A percentile compares a stretch with the other conserved stretches of the same genome.
Conservation (phyloP, 2,888 invertebrate genomes). For the Arctia plantaginis region DNA sequence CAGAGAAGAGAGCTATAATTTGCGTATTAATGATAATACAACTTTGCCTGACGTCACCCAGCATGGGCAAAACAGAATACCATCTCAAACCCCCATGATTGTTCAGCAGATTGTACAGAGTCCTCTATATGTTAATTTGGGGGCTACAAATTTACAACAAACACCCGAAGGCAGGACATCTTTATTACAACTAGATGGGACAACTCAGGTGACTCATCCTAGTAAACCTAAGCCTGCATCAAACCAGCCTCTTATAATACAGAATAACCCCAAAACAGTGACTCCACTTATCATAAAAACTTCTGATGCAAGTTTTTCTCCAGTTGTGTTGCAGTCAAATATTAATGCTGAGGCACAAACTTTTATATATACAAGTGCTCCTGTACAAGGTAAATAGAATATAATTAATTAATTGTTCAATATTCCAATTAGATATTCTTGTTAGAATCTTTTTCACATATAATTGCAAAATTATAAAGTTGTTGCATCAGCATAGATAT, state of each 20-base stretch:
- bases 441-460: not conserved
- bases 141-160: slow-evolving; percentile 70
- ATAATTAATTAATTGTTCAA: not conserved
- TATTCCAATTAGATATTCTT: not conserved
- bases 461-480: not conserved
- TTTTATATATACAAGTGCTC: slow-evolving; percentile 82
- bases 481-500: slow-evolving; percentile 8
- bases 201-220: slow-evolving; percentile 62
- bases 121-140: slow-evolving; percentile 78
- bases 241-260: slow-evolving; percentile 72
- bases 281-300: slow-evolving; percentile 77
- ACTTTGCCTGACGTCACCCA: slow-evolving; percentile 71
- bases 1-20: slow-evolving; percentile 70
- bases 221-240: slow-evolving; percentile 60
- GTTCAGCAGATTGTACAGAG: slow-evolving; percentile 79
- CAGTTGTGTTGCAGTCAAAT: slow-evolving; percentile 89
- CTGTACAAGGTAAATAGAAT: slow-evolving; percentile 72
- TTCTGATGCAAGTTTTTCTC: slow-evolving; percentile 80
- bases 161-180: slow-evolving; percentile 67
- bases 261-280: slow-evolving; percentile 73
- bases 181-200: slow-evolving; percentile 68
- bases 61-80: slow-evolving; percentile 61
- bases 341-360: slow-evolving; percentile 83
- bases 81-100: slow-evolving; percentile 72
- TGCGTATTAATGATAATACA: slow-evolving; percentile 61